Conservation (phyloP, 2,797 vertebrate species). For the Oryzias dopingdopingensis region DNA sequence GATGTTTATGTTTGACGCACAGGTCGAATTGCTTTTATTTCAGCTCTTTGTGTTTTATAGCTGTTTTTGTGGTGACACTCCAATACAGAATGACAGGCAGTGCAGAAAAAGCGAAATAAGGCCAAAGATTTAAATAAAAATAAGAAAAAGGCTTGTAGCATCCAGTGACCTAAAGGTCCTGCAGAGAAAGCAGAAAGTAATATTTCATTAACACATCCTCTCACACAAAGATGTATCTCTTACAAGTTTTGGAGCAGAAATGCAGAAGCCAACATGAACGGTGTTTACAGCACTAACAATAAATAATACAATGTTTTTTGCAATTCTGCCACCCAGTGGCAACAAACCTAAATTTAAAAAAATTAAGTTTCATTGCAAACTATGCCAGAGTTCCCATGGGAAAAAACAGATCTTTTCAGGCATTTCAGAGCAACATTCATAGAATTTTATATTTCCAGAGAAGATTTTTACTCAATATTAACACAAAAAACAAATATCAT, state of each 20-base stretch:
- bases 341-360: slow-evolving; percentile 38
- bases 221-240: not conserved
- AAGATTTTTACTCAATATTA: not conserved
- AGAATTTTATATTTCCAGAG: not conserved
- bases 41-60: too few species aligned
- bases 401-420: slow-evolving; percentile 2
- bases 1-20: too few species aligned
- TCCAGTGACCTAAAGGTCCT: too few species aligned
- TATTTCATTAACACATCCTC: too few species aligned
- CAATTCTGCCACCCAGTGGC: slow-evolving; percentile 67
- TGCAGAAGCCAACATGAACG: slow-evolving; percentile 1
- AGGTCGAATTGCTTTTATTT: too few species aligned
- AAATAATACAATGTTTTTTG: slow-evolving; percentile 26
- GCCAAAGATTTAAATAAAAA: too few species aligned
- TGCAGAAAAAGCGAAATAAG: too few species aligned
- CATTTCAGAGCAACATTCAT: slow-evolving; percentile 3
- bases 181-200: too few species aligned
- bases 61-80: too few species aligned
- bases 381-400: slow-evolving; percentile 26
- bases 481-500: slow-evolving; percentile 5
- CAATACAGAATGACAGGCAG: too few species aligned
- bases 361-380: slow-evolving; percentile 49
- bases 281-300: slow-evolving; percentile 18
- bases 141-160: too few species aligned
- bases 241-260: not conserved